Conservation (phyloP, 2,888 invertebrate genomes). For the Iphiclides podalirius region DNA sequence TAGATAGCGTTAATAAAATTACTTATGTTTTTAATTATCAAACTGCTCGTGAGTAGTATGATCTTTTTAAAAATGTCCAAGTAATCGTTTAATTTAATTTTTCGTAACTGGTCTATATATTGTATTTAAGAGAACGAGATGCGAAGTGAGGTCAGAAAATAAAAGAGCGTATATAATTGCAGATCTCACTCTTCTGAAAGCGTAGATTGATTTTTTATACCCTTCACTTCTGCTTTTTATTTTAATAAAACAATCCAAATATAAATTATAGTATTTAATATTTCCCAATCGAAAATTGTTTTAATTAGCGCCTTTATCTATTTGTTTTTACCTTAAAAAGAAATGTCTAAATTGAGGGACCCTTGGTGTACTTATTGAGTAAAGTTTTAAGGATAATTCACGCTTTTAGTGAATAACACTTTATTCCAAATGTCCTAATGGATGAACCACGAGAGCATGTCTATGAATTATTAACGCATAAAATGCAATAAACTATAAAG, state of each 20-base stretch:
- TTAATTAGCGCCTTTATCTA: neutral
- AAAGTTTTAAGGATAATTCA: conserved; percentile 14
- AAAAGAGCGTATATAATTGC: too few relatives aligned
- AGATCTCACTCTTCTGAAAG: too few relatives aligned
- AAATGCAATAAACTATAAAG: conserved; percentile 57
- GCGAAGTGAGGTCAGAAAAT: neutral
- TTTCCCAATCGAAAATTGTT: neutral
- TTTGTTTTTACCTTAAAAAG: conserved; percentile 14
- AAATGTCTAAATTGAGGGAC: conserved; percentile 28
- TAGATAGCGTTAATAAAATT: conserved; percentile 39
- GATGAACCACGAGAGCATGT: neutral
- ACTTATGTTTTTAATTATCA: conserved; percentile 14
- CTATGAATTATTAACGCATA: conserved; percentile 44
- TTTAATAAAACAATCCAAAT: neutral
- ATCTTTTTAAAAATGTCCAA: conserved; percentile 17
- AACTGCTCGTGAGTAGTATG: conserved; percentile 5
- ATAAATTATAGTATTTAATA: neutral
- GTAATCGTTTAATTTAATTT: conserved; percentile 9
- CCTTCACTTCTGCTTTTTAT: neutral
- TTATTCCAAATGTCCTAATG: neutral
- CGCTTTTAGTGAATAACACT: neutral
- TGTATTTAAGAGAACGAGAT: neutral
- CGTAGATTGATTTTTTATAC: neutral
- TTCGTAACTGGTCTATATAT: conserved; percentile 2
- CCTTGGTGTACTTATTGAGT: conserved; percentile 25